phyloP scores from a whole-genome alignment of 2,113 vertebrate species.

The Hippocampus mohnikei region DNA sequence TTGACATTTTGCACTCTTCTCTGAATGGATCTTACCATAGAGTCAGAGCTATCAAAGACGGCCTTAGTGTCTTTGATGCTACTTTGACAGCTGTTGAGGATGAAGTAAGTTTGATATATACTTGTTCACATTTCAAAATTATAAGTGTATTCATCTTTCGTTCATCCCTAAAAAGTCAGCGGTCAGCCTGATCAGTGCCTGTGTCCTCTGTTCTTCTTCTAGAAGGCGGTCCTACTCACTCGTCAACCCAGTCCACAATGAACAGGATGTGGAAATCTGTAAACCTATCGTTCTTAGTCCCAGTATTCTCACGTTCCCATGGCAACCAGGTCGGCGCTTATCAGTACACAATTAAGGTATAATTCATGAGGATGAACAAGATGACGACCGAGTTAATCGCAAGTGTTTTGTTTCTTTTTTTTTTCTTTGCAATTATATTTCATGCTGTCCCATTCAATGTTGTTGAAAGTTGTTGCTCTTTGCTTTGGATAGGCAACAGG shows the following conservation, averaged over 20 bases:
- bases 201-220: conserved; percentile 42
- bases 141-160: conserved; percentile 6
- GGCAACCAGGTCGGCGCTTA: conserved; percentile 91
- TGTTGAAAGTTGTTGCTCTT: background rate
- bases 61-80: conserved; percentile 79
- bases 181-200: conserved; percentile 10
- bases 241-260: conserved; percentile 79
- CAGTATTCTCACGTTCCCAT: conserved; percentile 89
- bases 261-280: conserved; percentile 93
- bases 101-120: conserved; percentile 69
- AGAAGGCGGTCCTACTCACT: conserved; percentile 81
- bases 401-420: background rate
- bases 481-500: conserved; percentile 75
- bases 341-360: conserved; percentile 90
- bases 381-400: background rate
- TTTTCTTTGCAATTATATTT: too few species aligned
- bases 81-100: conserved; percentile 81
- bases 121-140: background rate
- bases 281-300: conserved; percentile 85
- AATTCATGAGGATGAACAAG: background rate
- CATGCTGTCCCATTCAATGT: too few species aligned
- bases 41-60: conserved; percentile 76
- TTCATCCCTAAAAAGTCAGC: background rate
- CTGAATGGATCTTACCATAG: conserved; percentile 86
- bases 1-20: conserved; percentile 82